phyloP scores from a whole-genome alignment of 92 coral and sea anemone genomes.

The Epizoanthus ramosus region DNA sequence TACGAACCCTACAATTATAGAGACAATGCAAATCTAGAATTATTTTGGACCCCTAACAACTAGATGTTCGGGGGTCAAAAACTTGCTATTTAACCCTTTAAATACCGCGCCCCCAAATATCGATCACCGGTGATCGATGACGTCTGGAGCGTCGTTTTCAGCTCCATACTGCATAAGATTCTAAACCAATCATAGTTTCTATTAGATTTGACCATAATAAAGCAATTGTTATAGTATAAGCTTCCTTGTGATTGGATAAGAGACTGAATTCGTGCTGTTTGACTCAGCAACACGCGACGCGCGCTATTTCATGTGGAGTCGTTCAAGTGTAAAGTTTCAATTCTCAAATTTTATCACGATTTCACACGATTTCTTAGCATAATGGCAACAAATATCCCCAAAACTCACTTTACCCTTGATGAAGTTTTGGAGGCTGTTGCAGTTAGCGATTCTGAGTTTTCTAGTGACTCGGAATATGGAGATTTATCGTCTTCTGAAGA shows the following conservation, averaged over 20 bases:
- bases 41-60: no score
- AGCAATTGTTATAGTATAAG: conserved; percentile 18
- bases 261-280: conserved; percentile 18
- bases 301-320: no score
- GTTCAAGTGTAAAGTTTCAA: no score
- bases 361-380: neutral
- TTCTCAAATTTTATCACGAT: no score
- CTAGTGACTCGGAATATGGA: conserved; percentile 18
- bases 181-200: conserved; percentile 26
- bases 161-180: conserved; percentile 22
- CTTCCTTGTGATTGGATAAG: conserved; percentile 27
- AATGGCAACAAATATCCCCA: conserved; percentile 3
- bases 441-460: conserved; percentile 6
- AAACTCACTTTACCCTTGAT: neutral
- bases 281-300: conserved; percentile 16
- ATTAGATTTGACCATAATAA: conserved; percentile 18
- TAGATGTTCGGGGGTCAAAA: no score
- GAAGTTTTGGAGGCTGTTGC: conserved; percentile 2
- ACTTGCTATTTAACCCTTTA: no score
- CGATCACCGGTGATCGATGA: no score
- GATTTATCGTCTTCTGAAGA: conserved; percentile 32
- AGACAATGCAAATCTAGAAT: no score
- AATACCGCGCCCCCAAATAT: no score
- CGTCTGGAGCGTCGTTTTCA: conserved; percentile 27
- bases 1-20: no score